These are phyloP conservation scores for Chitala chitala DNA, from an alignment of 2,113 vertebrate species.

Conservation along the genomic window DNA sequence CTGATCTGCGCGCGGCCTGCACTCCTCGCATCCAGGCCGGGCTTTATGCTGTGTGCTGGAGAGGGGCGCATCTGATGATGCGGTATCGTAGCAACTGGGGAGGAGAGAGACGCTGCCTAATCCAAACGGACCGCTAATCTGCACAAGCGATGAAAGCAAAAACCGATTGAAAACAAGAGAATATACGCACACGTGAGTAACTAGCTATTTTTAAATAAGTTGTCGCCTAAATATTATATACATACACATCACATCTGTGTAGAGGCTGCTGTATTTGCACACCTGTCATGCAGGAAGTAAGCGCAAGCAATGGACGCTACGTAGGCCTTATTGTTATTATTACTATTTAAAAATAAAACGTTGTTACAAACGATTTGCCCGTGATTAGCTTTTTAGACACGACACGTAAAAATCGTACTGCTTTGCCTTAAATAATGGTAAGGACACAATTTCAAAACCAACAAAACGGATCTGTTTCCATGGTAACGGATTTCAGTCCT, in stretches of 20 bases:
- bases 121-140: slow-evolving; percentile 42
- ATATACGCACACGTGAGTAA: slow-evolving; percentile 42
- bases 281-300: slow-evolving; percentile 52
- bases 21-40: too few species aligned
- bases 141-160: slow-evolving; percentile 49
- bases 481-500: slow-evolving; percentile 55
- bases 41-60: too few species aligned
- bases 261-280: slow-evolving; percentile 32
- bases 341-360: neutral
- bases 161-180: slow-evolving; percentile 36
- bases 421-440: neutral
- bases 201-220: too few species aligned
- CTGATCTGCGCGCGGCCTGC: too few species aligned
- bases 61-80: slow-evolving; percentile 40
- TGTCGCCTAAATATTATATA: slow-evolving; percentile 3
- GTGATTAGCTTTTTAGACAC: neutral
- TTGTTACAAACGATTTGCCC: neutral
- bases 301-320: neutral
- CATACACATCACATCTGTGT: slow-evolving; percentile 23
- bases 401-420: neutral
- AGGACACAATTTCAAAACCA: neutral
- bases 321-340: too few species aligned
- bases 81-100: slow-evolving; percentile 43
- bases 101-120: slow-evolving; percentile 34
- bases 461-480: slow-evolving; percentile 54